These are phyloP conservation scores for Zaprionus capensis DNA, from an alignment of 1,140 invertebrate species.

Conservation along the genomic window DNA sequence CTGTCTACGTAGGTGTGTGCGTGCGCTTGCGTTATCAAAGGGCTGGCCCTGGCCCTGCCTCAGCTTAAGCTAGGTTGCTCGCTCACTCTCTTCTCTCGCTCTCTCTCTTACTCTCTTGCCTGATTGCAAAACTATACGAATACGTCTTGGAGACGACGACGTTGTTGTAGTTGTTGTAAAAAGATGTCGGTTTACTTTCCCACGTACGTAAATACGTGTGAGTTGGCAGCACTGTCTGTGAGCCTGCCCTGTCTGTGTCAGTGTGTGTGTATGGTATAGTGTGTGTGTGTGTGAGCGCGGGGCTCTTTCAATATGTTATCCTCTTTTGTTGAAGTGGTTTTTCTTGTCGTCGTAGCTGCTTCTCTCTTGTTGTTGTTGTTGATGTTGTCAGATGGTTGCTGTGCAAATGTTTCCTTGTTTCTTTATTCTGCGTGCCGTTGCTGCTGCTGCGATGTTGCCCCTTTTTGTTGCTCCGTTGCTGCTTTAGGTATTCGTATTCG, in stretches of 20 bases:
- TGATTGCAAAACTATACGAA: slow-evolving; percentile 73
- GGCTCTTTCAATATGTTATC: slow-evolving; percentile 81
- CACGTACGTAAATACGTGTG: slow-evolving; percentile 63
- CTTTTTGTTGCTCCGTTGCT: slow-evolving; percentile 42
- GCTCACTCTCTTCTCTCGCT: slow-evolving; percentile 10
- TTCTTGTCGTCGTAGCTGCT: slow-evolving; percentile 64
- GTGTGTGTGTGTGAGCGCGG: slow-evolving; percentile 34
- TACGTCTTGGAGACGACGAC: slow-evolving; percentile 21
- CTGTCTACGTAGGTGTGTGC: slow-evolving; percentile 16
- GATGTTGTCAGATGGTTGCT: slow-evolving; percentile 49
- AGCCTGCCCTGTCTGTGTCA: slow-evolving; percentile 27
- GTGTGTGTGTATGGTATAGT: slow-evolving; percentile 28
- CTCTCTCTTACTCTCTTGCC: slow-evolving; percentile 13
- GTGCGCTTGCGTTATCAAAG: slow-evolving; percentile 71
- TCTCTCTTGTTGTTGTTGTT: slow-evolving; percentile 53
- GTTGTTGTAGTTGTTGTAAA: slow-evolving; percentile 69
- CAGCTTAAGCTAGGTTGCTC: slow-evolving; percentile 27
- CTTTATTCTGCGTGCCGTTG: slow-evolving; percentile 74
- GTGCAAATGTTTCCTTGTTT: slow-evolving; percentile 83
- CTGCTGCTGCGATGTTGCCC: slow-evolving; percentile 52
- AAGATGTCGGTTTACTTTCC: slow-evolving; percentile 82
- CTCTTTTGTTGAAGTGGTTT: slow-evolving; percentile 83
- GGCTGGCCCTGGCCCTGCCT: slow-evolving; percentile 65
- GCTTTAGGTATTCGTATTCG: slow-evolving; percentile 80
- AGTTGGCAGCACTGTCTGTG: slow-evolving; percentile 35